Base-by-base conservation (phyloP, 2,113 vertebrate species). In the Dicerorhinus sumatrensis region DNA sequence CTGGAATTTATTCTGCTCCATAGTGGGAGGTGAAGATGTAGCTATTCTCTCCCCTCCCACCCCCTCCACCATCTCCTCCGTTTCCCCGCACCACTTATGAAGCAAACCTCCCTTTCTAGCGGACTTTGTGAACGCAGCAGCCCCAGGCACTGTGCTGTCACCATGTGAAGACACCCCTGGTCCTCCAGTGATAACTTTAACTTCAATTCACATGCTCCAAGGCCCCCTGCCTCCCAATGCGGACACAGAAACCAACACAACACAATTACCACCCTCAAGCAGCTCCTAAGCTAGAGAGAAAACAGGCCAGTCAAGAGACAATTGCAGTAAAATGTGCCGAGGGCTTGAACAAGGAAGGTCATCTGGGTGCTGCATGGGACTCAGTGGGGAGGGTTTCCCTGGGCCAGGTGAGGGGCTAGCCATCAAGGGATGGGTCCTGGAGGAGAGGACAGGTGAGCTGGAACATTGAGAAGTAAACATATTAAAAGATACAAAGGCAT, bases 1-100 rank as follows among this genome's bases (percentile, higher is more conserved):
- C 72, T 88, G 81, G 89, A 84, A 87, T 56, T 48, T 63, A 39
- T 91, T 97, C 92, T 51, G 70, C 51, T 70, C 36, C 56, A 6
- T 51, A 20, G 72, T 21, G 21, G n/a, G 36, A 81, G 72, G 27
- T 58, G 82, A 82, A 77, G 23, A 58, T 10, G 29, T 39, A 58
- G 56, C n/a, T 62, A 0, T 90, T 69, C 39, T 60, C 56, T 51
- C 20, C 65, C 51, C 6, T 13, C 14, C 21, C n/a, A 9, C 25
- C 23, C 17, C 13, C 20, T 33, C 9, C 6, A 3, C 51, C 58
- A 56, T 9, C 51, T 29, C 46, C 58, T 27, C 1, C 0, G 17
- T 84, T 27, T 91, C 70, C 65, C 67, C 16, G 33, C 84, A 20
- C 70, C 13, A 51, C 31, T 72, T 18, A 7, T 7, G 29, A 67